Percentiles rank a stretch among this genome's conserved stretches.
phyloP scores from a whole-genome alignment of 2,888 invertebrate genomes.

The Frankliniella intonsa region DNA sequence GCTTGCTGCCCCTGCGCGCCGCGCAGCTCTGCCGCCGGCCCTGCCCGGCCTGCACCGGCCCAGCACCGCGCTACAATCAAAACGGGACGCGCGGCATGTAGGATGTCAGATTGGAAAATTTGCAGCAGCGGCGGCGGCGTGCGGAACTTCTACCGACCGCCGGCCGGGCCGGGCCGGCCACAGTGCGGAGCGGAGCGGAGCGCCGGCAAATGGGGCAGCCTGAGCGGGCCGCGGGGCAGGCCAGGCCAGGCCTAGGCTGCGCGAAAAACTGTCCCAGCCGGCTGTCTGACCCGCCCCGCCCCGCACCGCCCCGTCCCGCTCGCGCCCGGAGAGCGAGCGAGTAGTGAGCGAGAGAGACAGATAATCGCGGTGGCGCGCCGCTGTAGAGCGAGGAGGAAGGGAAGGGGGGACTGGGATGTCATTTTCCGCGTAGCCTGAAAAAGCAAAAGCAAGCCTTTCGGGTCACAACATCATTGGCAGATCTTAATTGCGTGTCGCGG shows the following conservation, averaged over 20 bases:
- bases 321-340: too few species aligned
- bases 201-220: too few species aligned
- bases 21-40: too few species aligned
- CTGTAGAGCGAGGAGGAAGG: neutral
- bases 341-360: neutral
- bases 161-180: neutral
- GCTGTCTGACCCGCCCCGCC: too few species aligned
- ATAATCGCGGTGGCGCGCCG: neutral
- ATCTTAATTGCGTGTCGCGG: slow-evolving; percentile 26
- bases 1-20: neutral
- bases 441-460: neutral
- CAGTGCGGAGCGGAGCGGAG: too few species aligned
- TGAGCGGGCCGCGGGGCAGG: neutral
- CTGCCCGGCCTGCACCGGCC: neutral
- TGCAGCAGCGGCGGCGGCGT: neutral
- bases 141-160: neutral
- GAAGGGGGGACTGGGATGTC: neutral
- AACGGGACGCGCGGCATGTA: neutral
- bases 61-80: neutral
- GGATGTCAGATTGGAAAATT: neutral
- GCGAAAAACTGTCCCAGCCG: too few species aligned
- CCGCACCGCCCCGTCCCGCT: too few species aligned
- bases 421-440: neutral
- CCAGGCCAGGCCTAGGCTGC: neutral
- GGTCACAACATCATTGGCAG: neutral